Evolutionary conservation across 2,888 invertebrate species (phyloP).

Genomic region (Pollenia angustigena): DNA sequence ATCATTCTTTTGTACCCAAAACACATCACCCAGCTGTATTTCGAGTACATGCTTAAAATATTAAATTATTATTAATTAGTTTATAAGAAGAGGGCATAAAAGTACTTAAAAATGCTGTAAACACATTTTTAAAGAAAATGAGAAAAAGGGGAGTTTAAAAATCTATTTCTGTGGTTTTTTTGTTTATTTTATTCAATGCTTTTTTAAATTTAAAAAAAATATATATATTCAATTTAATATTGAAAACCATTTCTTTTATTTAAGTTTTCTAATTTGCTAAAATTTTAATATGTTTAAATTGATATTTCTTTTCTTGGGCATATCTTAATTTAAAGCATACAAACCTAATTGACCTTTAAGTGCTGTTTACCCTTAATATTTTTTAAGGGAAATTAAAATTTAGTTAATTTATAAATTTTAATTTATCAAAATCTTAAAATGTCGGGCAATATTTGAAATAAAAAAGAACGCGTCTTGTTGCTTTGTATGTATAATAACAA

Average conservation of each 20-base stretch:
- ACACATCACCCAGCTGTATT: neutral
- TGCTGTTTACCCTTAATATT: too few species aligned
- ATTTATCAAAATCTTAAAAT: too few species aligned
- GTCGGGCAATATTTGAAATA: too few species aligned
- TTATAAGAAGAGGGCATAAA: constrained; percentile 41
- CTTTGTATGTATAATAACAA: too few species aligned
- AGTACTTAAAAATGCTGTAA: constrained; percentile 54
- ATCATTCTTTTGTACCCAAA: constrained; percentile 26
- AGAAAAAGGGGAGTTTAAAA: constrained; percentile 35
- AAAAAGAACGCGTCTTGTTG: too few species aligned
- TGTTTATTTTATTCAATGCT: constrained; percentile 8
- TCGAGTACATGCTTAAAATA: constrained; percentile 36
- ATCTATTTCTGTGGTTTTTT: neutral
- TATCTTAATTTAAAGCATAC: neutral
- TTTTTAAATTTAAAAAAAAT: neutral
- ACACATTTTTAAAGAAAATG: constrained; percentile 27
- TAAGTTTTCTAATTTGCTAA: neutral
- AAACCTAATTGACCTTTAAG: constrained; percentile 23
- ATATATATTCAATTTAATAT: neutral
- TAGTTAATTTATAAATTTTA: too few species aligned
- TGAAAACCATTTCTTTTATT: neutral
- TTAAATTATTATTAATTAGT: constrained; percentile 61
- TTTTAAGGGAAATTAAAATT: too few species aligned
- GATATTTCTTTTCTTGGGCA: too few species aligned
- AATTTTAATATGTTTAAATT: neutral